Evolutionary conservation across 1,140 invertebrate species (phyloP).

Genomic region (Teleogryllus occipitalis): DNA sequence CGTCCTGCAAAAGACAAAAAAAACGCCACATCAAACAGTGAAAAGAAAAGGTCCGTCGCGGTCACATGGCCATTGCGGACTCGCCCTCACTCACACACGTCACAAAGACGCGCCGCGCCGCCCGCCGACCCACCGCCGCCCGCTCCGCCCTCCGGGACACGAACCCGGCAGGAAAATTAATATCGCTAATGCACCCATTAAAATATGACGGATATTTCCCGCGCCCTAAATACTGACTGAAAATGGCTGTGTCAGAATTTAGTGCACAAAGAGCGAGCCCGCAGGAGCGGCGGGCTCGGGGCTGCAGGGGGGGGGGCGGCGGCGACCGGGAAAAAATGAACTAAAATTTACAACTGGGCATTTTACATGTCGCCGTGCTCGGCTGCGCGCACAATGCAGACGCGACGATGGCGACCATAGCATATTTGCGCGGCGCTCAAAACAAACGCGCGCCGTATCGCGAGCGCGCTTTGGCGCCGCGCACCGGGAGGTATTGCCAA

Average conservation of each 20-base stretch:
- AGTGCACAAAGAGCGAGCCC: background rate
- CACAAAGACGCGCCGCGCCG: too few species aligned
- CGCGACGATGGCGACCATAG: background rate
- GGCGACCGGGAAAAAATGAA: background rate
- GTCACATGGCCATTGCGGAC: too few species aligned
- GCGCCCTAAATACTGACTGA: background rate
- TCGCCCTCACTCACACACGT: too few species aligned
- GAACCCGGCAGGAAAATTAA: background rate
- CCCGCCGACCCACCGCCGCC: too few species aligned
- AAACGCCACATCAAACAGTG: too few species aligned
- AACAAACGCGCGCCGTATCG: background rate
- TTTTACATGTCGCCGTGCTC: background rate
- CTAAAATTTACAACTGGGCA: background rate
- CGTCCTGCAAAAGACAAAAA: too few species aligned
- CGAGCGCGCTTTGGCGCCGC: too few species aligned
- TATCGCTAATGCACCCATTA: background rate
- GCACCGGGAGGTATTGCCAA: background rate
- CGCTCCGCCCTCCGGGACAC: background rate
- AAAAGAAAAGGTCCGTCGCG: too few species aligned
- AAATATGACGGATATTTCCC: background rate
- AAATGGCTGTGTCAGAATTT: constrained; percentile 1
- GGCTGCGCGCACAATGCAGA: background rate
- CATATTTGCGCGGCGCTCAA: background rate
- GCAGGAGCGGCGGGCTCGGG: too few species aligned
- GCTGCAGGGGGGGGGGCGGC: too few species aligned